phyloP scores from a whole-genome alignment of 1,140 invertebrate species.

The Mactra quadrangularis region DNA sequence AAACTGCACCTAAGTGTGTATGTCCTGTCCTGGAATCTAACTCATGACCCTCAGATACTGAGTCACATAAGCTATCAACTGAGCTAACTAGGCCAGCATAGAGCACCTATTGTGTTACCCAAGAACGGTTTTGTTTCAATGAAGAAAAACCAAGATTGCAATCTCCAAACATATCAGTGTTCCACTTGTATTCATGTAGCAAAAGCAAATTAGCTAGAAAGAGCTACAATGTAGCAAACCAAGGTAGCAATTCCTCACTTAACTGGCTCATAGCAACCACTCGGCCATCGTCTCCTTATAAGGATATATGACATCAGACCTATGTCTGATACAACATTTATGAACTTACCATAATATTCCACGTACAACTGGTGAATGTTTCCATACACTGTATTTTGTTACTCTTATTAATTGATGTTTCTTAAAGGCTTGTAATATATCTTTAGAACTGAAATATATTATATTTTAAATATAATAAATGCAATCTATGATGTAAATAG shows the following conservation, averaged over 20 bases:
- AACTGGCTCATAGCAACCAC: no score
- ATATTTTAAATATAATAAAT: neutral
- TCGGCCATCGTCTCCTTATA: neutral
- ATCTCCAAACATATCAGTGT: no score
- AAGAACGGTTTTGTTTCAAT: no score
- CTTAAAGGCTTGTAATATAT: constrained; percentile 55
- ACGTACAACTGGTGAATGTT: constrained; percentile 42
- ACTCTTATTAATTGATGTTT: constrained; percentile 49
- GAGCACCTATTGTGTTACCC: no score
- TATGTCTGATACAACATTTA: neutral
- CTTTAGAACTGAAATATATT: constrained; percentile 53
- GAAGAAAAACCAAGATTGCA: no score
- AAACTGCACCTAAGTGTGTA: no score
- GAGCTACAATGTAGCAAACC: neutral
- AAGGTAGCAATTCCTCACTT: neutral
- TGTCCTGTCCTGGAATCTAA: no score
- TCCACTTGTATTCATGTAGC: neutral
- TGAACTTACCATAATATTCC: constrained; percentile 45
- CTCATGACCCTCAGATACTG: no score
- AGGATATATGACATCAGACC: neutral
- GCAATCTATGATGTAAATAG: neutral
- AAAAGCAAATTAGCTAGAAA: neutral
- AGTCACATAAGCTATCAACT: no score
- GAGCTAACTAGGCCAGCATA: no score
- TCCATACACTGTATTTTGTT: constrained; percentile 58